These are phyloP conservation scores for Hapalemur alaotrensis DNA, from an alignment of 2,797 vertebrate genomes.

Conservation along the genomic window DNA sequence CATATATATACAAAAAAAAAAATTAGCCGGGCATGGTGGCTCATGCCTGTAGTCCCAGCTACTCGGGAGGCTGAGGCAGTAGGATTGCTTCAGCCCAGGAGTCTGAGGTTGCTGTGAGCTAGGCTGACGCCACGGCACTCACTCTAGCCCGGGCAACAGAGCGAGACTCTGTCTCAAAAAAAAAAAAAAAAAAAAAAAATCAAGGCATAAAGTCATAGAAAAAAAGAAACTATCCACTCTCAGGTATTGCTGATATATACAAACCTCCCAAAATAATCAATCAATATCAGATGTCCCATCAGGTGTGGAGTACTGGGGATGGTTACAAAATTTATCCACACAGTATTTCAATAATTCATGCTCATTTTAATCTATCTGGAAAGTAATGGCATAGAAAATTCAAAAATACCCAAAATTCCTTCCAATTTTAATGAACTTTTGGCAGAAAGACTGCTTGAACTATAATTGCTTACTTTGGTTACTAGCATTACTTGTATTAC, in stretches of 20 bases:
- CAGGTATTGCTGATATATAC: not conserved
- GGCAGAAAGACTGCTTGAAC: slow-evolving; percentile 21
- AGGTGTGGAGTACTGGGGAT: too few relatives aligned
- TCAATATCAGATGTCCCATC: not conserved
- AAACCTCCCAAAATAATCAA: not conserved
- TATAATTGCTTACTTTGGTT: slow-evolving; percentile 11
- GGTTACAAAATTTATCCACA: not conserved
- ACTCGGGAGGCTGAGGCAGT: too few relatives aligned
- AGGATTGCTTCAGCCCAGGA: too few relatives aligned
- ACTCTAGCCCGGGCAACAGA: too few relatives aligned
- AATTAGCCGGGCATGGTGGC: too few relatives aligned
- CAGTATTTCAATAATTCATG: not conserved
- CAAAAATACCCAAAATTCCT: not conserved
- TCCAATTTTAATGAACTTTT: slow-evolving; percentile 52
- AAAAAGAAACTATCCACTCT: not conserved
- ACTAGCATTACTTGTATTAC: slow-evolving; percentile 17
- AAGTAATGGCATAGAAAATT: not conserved
- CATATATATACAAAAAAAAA: too few relatives aligned
- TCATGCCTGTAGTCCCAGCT: too few relatives aligned
- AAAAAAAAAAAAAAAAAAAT: too few relatives aligned
- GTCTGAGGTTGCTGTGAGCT: too few relatives aligned
- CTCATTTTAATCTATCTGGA: slow-evolving; percentile 32
- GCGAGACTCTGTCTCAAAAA: too few relatives aligned
- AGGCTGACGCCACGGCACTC: too few relatives aligned
- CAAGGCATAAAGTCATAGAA: not conserved